Evolutionary conservation across 2,797 vertebrate genomes (phyloP).

Genomic region (Eremophila alpestris): DNA sequence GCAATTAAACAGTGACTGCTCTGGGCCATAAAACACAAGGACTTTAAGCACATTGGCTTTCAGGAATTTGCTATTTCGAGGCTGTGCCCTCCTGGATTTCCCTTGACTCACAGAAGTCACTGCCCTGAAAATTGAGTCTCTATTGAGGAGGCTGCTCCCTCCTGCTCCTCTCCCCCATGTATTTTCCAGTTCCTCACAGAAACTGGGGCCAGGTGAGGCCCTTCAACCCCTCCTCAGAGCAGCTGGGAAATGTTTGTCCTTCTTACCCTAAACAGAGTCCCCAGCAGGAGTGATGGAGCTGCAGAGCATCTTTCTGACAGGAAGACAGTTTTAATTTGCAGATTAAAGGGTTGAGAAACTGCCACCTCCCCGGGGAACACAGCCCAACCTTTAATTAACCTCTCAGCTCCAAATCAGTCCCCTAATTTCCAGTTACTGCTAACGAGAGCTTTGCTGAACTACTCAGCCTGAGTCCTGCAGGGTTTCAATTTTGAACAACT

Average conservation of each 20-base stretch:
- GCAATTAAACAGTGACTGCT: neutral
- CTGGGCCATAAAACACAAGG: neutral
- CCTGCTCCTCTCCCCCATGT: neutral
- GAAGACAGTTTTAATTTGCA: neutral
- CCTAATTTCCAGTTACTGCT: constrained; percentile 15
- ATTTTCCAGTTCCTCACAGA: neutral
- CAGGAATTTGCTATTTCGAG: neutral
- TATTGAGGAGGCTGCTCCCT: neutral
- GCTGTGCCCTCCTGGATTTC: neutral
- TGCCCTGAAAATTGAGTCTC: neutral
- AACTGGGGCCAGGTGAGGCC: neutral
- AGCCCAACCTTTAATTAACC: constrained; percentile 45
- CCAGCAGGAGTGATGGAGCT: neutral
- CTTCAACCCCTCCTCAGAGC: neutral
- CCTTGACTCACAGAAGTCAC: neutral
- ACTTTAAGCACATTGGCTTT: neutral
- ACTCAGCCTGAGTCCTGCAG: neutral
- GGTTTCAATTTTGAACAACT: neutral
- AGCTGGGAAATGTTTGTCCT: neutral
- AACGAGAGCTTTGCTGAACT: neutral
- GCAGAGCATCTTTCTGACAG: neutral
- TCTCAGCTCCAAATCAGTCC: constrained; percentile 13
- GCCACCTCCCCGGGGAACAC: neutral
- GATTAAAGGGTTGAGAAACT: neutral
- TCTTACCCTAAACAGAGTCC: neutral